Evolutionary conservation across 2,888 invertebrate species (phyloP).

Genomic region (Incurvaria masculella): DNA sequence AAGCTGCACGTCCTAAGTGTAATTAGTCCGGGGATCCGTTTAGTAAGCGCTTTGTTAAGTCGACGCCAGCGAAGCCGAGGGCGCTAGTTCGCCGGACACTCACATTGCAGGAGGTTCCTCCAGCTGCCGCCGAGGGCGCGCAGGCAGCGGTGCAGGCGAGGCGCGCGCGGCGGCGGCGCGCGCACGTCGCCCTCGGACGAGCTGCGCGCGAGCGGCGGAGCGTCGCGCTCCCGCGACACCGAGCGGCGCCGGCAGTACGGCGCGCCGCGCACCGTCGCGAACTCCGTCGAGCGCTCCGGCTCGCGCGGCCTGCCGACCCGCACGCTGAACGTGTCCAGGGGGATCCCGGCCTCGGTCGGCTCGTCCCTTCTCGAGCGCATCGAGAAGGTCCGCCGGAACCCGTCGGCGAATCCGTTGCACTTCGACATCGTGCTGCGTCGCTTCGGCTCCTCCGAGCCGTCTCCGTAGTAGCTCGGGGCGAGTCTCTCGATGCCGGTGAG

Average conservation of each 20-base stretch:
- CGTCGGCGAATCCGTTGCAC: conserved; percentile 32
- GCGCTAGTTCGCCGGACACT: conserved; percentile 35
- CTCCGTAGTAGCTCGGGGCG: conserved; percentile 26
- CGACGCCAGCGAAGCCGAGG: background rate
- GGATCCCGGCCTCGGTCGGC: conserved; percentile 33
- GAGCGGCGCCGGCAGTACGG: conserved; percentile 47
- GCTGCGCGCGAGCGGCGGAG: conserved; percentile 61
- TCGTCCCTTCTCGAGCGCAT: conserved; percentile 31
- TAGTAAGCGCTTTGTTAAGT: background rate
- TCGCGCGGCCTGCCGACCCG: conserved; percentile 17
- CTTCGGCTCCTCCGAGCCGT: conserved; percentile 46
- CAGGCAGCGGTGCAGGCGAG: conserved; percentile 65
- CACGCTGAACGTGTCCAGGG: conserved; percentile 36
- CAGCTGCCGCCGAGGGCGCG: conserved; percentile 74
- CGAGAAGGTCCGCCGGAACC: conserved; percentile 45
- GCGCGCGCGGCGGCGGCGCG: conserved; percentile 38
- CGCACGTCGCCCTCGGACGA: conserved; percentile 68
- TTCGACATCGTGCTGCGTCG: conserved; percentile 33
- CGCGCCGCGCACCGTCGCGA: conserved; percentile 44
- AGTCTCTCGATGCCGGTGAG: conserved; percentile 34
- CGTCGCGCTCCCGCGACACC: conserved; percentile 49
- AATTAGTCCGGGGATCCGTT: background rate
- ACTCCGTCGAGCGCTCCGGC: conserved; percentile 31
- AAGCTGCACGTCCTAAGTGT: no score
- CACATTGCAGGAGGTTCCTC: conserved; percentile 76